phyloP scores from a whole-genome alignment of 2,797 vertebrate species.

The Spheniscus humboldti region DNA sequence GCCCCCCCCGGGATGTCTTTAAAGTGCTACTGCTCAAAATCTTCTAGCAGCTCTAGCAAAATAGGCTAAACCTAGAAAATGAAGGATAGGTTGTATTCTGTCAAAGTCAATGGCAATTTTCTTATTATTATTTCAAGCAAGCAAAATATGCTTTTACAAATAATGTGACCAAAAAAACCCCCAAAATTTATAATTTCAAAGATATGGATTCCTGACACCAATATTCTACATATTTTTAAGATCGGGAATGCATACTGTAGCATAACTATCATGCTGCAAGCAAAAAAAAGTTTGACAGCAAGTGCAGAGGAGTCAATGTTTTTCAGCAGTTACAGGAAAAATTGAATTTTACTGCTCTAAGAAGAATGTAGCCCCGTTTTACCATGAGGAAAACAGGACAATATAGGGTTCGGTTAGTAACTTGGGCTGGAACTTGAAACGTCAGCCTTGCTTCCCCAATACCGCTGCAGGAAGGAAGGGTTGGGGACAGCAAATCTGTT shows the following conservation, averaged over 20 bases:
- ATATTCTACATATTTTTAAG: background rate
- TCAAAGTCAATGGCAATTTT: background rate
- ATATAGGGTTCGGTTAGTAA: background rate
- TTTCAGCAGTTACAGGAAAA: background rate
- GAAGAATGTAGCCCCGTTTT: background rate
- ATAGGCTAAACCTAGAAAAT: slow-evolving; percentile 16
- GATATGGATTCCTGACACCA: background rate
- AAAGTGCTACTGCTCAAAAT: background rate
- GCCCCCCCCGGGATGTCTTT: background rate
- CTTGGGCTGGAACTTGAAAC: background rate
- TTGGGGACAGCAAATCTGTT: background rate
- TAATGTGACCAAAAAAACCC: background rate
- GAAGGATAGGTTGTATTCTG: background rate
- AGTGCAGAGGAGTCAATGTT: background rate
- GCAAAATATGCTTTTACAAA: background rate
- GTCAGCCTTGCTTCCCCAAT: background rate
- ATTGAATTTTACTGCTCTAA: background rate
- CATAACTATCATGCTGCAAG: background rate
- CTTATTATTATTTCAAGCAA: background rate
- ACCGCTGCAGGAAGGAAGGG: background rate
- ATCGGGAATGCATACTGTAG: background rate
- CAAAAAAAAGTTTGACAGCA: background rate
- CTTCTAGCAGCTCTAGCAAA: background rate
- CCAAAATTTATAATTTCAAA: background rate
- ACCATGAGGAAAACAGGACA: background rate